A percentile compares a stretch with the other conserved stretches of the same genome.
These are phyloP conservation scores for Drosophila mettleri DNA, from an alignment of 2,888 invertebrate species.

Conservation along the genomic window DNA sequence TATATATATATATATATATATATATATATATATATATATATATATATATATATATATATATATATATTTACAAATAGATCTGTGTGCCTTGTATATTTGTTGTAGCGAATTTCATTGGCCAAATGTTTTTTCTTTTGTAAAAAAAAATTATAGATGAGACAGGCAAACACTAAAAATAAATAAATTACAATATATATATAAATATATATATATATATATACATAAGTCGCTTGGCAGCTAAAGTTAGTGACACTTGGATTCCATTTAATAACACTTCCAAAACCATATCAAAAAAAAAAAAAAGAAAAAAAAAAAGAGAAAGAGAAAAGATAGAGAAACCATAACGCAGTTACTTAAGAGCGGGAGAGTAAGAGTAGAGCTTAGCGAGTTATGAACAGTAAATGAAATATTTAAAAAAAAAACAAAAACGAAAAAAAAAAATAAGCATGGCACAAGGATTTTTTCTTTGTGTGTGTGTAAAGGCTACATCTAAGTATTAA, in stretches of 20 bases:
- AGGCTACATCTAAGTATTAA: slow-evolving; percentile 77
- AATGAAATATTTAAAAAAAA: slow-evolving; percentile 1
- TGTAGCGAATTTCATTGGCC: slow-evolving; percentile 63
- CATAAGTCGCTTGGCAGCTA: slow-evolving; percentile 62
- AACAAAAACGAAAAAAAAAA: slow-evolving; percentile 1
- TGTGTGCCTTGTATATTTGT: slow-evolving; percentile 59
- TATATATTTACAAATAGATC: slow-evolving; percentile 22
- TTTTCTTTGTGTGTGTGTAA: slow-evolving; percentile 37
- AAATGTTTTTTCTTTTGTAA: slow-evolving; percentile 42
- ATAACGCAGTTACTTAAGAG: slow-evolving; percentile 46
- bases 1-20: slow-evolving; percentile 18
- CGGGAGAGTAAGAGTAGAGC: neutral
- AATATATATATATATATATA: slow-evolving; percentile 18
- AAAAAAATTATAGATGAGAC: slow-evolving; percentile 24
- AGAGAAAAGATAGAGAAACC: slow-evolving; percentile 10
- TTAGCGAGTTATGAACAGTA: slow-evolving; percentile 14
- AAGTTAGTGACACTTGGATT: slow-evolving; percentile 57
- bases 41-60: slow-evolving; percentile 13
- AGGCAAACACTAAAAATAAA: slow-evolving; percentile 13
- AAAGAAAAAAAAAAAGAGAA: neutral
- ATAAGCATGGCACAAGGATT: slow-evolving; percentile 27
- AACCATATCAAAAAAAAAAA: neutral
- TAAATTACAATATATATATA: slow-evolving; percentile 13
- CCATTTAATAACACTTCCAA: slow-evolving; percentile 52
- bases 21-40: slow-evolving; percentile 26